These are phyloP conservation scores for Teinopalpus imperialis DNA, from an alignment of 2,888 invertebrate genomes.

Conservation along the genomic window DNA sequence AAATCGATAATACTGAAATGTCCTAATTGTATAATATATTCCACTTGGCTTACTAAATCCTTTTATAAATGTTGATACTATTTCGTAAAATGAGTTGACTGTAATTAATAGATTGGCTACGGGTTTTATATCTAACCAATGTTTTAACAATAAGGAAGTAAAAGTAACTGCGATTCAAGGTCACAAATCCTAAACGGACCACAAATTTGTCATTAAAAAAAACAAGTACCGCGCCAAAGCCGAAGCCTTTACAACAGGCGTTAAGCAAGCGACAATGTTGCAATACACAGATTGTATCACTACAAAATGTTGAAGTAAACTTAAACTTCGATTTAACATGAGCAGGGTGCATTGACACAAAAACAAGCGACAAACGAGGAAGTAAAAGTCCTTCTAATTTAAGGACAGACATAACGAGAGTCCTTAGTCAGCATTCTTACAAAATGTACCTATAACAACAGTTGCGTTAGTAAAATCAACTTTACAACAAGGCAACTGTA, in stretches of 20 bases:
- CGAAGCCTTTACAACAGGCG: slow-evolving; percentile 33
- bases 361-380: slow-evolving; percentile 48
- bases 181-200: slow-evolving; percentile 41
- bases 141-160: slow-evolving; percentile 65
- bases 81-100: too few relatives aligned
- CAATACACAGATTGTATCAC: slow-evolving; percentile 44
- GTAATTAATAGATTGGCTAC: too few relatives aligned
- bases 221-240: slow-evolving; percentile 26
- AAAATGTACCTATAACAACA: slow-evolving; percentile 49
- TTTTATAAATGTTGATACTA: slow-evolving; percentile 25
- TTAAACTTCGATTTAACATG: slow-evolving; percentile 33
- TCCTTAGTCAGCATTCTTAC: slow-evolving; percentile 46
- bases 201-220: slow-evolving; percentile 37
- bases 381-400: slow-evolving; percentile 64
- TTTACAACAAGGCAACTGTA: slow-evolving; percentile 42
- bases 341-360: slow-evolving; percentile 34
- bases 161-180: slow-evolving; percentile 64
- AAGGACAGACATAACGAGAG: slow-evolving; percentile 44
- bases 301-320: slow-evolving; percentile 53
- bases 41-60: too few relatives aligned
- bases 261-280: slow-evolving; percentile 39
- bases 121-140: too few relatives aligned
- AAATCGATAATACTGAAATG: too few relatives aligned
- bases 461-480: slow-evolving; percentile 35
- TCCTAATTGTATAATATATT: too few relatives aligned